Base-by-base conservation (phyloP, 2,797 vertebrate genomes). In the Pelobates cultripes region DNA sequence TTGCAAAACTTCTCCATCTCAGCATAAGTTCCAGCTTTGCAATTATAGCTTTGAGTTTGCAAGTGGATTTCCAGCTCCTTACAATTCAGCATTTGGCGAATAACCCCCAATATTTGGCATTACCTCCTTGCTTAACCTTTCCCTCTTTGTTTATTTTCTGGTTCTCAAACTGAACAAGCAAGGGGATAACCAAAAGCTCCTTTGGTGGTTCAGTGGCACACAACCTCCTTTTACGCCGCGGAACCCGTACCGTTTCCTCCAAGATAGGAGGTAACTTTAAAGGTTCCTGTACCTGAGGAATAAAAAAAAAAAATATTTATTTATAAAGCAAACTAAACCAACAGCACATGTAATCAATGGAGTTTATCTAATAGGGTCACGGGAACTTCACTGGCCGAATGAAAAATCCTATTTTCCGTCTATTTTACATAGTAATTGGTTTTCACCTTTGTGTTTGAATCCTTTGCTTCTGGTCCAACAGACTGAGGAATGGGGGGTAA, bases 401-500 rank as follows among this genome's bases (percentile, higher is more conserved):
- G 5, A 51, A 51, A 51, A 10, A 51, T 10, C 47, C 5, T 5
- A 51, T 6, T 51, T 5, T 51, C 47, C 47, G 5, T 51, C 47
- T 51, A 51, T 51, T 6, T 51, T 10, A 10, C 5, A 10, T 51
- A 51, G 47, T 51, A 51, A 51, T 45, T 15, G 4, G 10, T 70
- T 44, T 0, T 17, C 17, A 84, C 82, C 89, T 88, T 86, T 42
- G 47, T 83, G 3, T 89, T 84, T 70, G 82, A 51, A 43, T 90
- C 85, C 66, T 15, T 89, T 64, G 83, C 57, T 75, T 84, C 77
- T 14, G 76, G 84, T 61, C 61, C 72, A 8, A 77, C 77, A 85
- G 73, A 85, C 61, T 86, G 82, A 41, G 86, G 76, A 57, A 93
- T 57, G 75, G 91, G 90, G 78, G 92, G 94, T 53, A 94, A 88